phyloP scores from a whole-genome alignment of 1,140 invertebrate genomes.

The Stenopsyche tienmushanensis region DNA sequence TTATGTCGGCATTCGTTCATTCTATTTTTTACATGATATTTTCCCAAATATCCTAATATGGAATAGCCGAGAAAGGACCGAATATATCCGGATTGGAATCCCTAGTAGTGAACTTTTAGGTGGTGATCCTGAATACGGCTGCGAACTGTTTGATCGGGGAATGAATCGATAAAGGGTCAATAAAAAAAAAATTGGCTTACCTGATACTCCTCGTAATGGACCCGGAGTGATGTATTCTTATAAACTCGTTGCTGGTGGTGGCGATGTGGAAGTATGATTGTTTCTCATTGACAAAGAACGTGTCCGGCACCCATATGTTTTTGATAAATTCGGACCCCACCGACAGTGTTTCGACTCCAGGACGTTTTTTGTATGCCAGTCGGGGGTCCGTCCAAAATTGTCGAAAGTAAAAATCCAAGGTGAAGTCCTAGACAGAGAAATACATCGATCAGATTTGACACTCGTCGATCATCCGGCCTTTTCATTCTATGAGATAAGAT shows the following conservation, averaged over 20 bases:
- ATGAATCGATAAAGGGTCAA: too few relatives aligned
- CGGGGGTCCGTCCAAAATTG: conserved; percentile 97
- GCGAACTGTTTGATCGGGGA: too few relatives aligned
- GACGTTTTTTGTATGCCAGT: conserved; percentile 83
- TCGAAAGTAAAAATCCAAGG: conserved; percentile 97
- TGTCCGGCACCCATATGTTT: conserved; percentile 98
- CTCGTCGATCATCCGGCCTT: not conserved
- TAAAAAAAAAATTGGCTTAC: too few relatives aligned
- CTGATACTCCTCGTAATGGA: conserved; percentile 93
- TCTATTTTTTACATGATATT: too few relatives aligned
- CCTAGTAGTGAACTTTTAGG: too few relatives aligned
- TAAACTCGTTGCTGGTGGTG: conserved; percentile 96
- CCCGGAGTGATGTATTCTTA: conserved; percentile 91
- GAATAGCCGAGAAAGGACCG: too few relatives aligned
- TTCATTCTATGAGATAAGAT: not conserved
- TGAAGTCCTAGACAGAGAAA: conserved; percentile 79
- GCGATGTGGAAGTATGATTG: conserved; percentile 98
- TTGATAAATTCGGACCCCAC: conserved; percentile 94
- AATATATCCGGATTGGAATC: too few relatives aligned
- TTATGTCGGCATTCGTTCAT: too few relatives aligned
- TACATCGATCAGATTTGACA: not conserved
- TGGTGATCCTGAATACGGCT: too few relatives aligned
- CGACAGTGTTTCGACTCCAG: conserved; percentile 84
- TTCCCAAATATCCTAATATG: too few relatives aligned
- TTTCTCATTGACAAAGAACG: conserved; percentile 98